Percentiles rank a stretch among this genome's conserved stretches.
phyloP scores from a whole-genome alignment of 2,888 invertebrate species.

The Phengaris alcon region DNA sequence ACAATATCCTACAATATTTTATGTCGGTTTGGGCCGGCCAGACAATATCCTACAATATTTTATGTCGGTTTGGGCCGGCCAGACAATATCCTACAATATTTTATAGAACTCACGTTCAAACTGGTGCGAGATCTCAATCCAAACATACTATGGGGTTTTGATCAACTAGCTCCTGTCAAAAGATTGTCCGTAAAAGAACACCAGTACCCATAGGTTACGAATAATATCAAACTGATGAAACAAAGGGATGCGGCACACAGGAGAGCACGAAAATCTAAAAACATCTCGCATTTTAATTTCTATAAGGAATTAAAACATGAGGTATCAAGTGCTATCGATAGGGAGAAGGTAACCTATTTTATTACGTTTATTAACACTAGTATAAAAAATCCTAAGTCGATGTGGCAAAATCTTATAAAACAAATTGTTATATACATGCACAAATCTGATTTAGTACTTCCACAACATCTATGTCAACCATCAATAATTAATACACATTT shows the following conservation, averaged over 20 bases:
- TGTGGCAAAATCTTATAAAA: constrained; percentile 29
- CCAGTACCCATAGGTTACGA: constrained; percentile 27
- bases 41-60: too few relatives aligned
- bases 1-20: too few relatives aligned
- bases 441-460: not conserved
- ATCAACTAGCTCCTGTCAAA: too few relatives aligned
- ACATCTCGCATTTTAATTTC: not conserved
- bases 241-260: constrained; percentile 26
- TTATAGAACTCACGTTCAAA: too few relatives aligned
- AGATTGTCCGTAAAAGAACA: not conserved
- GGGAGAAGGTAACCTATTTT: constrained; percentile 30
- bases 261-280: constrained; percentile 13
- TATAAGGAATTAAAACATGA: constrained; percentile 23
- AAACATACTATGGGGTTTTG: too few relatives aligned
- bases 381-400: not conserved
- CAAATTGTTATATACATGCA: not conserved
- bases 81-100: too few relatives aligned
- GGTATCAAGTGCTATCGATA: not conserved
- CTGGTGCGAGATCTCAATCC: too few relatives aligned
- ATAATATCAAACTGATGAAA: constrained; percentile 30
- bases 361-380: constrained; percentile 21
- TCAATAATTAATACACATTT: constrained; percentile 26
- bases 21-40: too few relatives aligned
- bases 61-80: too few relatives aligned
- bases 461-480: not conserved